Evolutionary conservation across 2,113 vertebrate species (phyloP).

Genomic region (Chionodraco myersi): DNA sequence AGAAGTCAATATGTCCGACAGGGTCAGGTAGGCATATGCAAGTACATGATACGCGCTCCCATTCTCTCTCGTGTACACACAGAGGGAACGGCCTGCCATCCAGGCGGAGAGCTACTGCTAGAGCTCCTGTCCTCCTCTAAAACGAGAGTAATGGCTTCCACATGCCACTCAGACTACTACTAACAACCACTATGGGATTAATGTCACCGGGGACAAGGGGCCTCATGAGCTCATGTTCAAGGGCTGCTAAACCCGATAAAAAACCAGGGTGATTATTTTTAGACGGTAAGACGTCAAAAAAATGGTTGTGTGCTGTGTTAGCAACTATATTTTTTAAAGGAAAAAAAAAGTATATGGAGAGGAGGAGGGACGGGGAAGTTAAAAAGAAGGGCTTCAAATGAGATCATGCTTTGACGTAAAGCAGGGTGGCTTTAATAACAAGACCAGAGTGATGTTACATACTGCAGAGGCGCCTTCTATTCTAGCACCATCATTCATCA

Average conservation of each 20-base stretch:
- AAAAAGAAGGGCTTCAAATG: conserved; percentile 68
- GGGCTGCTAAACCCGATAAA: conserved; percentile 73
- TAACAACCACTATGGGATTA: conserved; percentile 79
- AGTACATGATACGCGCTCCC: conserved; percentile 36
- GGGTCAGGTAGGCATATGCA: conserved; percentile 58
- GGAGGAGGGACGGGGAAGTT: conserved; percentile 44
- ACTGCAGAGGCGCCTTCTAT: conserved; percentile 60
- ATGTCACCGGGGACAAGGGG: conserved; percentile 75
- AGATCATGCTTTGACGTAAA: conserved; percentile 78
- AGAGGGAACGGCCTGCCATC: conserved; percentile 57
- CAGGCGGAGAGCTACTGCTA: conserved; percentile 60
- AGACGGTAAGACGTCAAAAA: conserved; percentile 60
- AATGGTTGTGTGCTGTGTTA: conserved; percentile 57
- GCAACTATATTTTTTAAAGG: conserved; percentile 60
- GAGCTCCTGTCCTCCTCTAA: conserved; percentile 74
- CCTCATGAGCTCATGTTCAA: conserved; percentile 77
- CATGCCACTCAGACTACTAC: conserved; percentile 79
- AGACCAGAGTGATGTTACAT: conserved; percentile 71
- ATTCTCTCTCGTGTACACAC: conserved; percentile 45
- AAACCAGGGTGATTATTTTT: conserved; percentile 75
- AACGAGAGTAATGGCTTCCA: conserved; percentile 82
- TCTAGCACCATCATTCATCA: conserved; percentile 60
- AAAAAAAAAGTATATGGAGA: conserved; percentile 43
- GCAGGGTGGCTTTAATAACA: conserved; percentile 69
- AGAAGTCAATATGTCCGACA: conserved; percentile 16